Evolutionary conservation across 2,797 vertebrate species (phyloP).

Genomic region (Cossypha caffra): DNA sequence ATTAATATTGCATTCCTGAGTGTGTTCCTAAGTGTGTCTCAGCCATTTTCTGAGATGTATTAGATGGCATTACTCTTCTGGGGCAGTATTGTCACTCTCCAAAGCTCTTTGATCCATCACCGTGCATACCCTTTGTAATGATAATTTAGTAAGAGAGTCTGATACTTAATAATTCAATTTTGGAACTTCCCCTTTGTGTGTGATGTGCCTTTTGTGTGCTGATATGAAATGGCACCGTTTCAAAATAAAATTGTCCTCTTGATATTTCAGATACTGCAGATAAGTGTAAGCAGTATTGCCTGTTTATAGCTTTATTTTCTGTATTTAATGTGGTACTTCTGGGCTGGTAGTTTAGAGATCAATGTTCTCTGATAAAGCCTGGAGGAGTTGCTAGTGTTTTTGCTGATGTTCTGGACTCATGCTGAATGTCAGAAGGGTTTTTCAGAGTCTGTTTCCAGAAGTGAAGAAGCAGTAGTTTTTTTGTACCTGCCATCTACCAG

Average conservation of each 20-base stretch:
- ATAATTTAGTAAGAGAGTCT: slow-evolving; percentile 7
- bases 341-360: background rate
- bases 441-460: too few relatives aligned
- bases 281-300: background rate
- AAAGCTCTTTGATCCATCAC: slow-evolving; percentile 22
- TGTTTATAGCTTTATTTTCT: background rate
- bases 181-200: background rate
- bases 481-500: background rate
- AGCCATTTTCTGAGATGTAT: background rate
- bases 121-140: background rate
- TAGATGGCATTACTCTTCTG: background rate
- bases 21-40: background rate
- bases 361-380: background rate
- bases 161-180: slow-evolving; percentile 1
- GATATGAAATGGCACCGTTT: background rate
- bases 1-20: background rate
- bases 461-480: background rate
- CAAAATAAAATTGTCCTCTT: background rate
- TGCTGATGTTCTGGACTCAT: too few relatives aligned
- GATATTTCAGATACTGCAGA: background rate
- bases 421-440: too few relatives aligned
- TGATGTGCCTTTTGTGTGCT: background rate
- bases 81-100: background rate
- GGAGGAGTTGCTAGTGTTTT: background rate
- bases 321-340: background rate